Evolutionary conservation across 2,797 vertebrate genomes (phyloP), one percentile per base, ranked within the genome.

Genomic region (Coregonus suidteri): DNA sequence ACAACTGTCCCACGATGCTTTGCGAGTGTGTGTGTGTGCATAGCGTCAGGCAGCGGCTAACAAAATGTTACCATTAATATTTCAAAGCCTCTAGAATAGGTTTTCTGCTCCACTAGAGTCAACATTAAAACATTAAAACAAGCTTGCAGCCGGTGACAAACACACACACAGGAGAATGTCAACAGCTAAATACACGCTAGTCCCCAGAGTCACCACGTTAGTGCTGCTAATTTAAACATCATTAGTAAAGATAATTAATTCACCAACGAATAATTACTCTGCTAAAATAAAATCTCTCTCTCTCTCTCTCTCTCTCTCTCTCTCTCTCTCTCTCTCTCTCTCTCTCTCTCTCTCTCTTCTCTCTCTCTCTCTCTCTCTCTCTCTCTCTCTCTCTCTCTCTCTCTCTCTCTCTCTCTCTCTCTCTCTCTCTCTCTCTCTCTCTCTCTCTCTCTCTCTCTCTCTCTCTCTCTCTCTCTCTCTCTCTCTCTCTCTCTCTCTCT

Each of bases 211-310:
- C 41, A 47, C n/a, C 59, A 62, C 59, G 0, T 20, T 62, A 62
- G 6, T 25, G n/a, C 59, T 20, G n/a, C n/a, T 62, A 62, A 62
- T 62, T 25, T 62, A 62, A 25, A 25, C n/a, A n/a, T 25, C n/a
- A 62, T 62, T 62, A 62, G 59, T 62, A 20, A 62, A 62, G 59
- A 20, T 62, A 62, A 62, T 62, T 62, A 25, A 62, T 47, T 47
- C 7, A 62, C 59, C n/a, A 62, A 62, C 2, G 7, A 62, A 6
- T 59, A 16, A 6, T 59, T 5, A n/a, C 18, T 59, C 56, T 6
- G 56, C 18, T 59, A 20, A 59, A 59, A 59, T 59, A 59, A 18
- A 59, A 1, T 6, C 5, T 37, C 4, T 37, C 35, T 6, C 5
- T 6, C 16, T 20, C 41, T 6, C 1, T 69, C 67, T n/a, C 16